Conservation (phyloP, 2,888 invertebrate genomes). For the Pseudeuparius sepicola region DNA sequence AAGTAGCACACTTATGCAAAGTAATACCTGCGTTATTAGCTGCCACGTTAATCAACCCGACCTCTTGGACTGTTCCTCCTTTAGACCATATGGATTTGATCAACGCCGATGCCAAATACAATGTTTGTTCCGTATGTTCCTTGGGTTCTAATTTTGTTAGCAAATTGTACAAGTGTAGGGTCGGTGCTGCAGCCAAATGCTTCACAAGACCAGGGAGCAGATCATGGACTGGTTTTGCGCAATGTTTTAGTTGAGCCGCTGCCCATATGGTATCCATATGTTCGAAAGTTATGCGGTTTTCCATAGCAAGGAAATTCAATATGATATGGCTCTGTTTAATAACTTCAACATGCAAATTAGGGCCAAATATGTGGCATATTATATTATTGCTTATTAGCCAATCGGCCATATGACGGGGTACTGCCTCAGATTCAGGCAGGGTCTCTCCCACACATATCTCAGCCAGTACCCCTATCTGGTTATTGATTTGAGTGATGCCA, state of each 20-base stretch:
- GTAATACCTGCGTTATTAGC: constrained; percentile 39
- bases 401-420: constrained; percentile 73
- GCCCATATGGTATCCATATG: constrained; percentile 92
- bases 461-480: constrained; percentile 83
- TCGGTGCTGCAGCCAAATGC: constrained; percentile 79
- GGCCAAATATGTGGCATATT: constrained; percentile 92
- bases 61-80: constrained; percentile 43
- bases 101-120: constrained; percentile 80
- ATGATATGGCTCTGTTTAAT: constrained; percentile 93
- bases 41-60: constrained; percentile 37
- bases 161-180: constrained; percentile 77
- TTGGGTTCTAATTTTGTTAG: constrained; percentile 81
- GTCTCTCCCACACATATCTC: constrained; percentile 85
- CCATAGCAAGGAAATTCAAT: constrained; percentile 84
- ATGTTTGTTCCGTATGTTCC: constrained; percentile 88
- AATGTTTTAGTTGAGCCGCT: constrained; percentile 90
- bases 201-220: constrained; percentile 82
- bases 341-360: constrained; percentile 91
- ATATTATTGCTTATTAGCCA: constrained; percentile 87
- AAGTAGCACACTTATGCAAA: constrained; percentile 49
- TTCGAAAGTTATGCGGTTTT: constrained; percentile 79
- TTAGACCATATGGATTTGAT: constrained; percentile 89
- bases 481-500: constrained; percentile 90
- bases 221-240: constrained; percentile 88
- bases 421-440: constrained; percentile 73